Base-by-base conservation (phyloP, 2,113 vertebrate genomes). In the Caretta caretta region DNA sequence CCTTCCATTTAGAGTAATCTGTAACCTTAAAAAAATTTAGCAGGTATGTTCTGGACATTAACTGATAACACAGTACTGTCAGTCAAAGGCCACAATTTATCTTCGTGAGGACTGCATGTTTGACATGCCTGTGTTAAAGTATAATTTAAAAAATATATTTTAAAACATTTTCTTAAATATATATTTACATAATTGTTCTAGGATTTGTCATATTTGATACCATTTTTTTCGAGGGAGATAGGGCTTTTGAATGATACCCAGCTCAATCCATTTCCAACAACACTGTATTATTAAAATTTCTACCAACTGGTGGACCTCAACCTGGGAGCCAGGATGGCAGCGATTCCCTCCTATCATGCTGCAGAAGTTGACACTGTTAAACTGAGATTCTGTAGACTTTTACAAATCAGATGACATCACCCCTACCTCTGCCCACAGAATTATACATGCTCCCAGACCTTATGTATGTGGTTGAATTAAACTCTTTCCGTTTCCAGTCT, bases 401-500 rank as follows among this genome's bases (percentile, higher is more conserved):
- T 38, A 72, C 65, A 72, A 38, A 72, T 72, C 9, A 38, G n/a
- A 72, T 72, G n/a, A 38, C 17, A 72, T 38, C 35, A 22, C 35
- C 17, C 65, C 20, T 69, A 10, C 8, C 65, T 69, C 19, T 69
- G 8, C 16, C 17, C 65, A n/a, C 31, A 69, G 65, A 72, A 72
- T 38, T 72, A 38, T n/a, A 72, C n/a, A 10, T 72, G n/a, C 17
- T 38, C 65, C 19, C 35, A 38, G 9, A 20, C n/a, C 20, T 17
- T 69, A n/a, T 22, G 8, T 87, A 38, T 38, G 9, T 85, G 75
- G 54, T 81, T 93, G 90, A 90, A 88, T 87, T 80, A 90, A 94
- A 75, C 29, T 82, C 48, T 16, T 5, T 86, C 88, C 42, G 92
- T 93, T 56, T 53, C 94, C 94, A 78, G 38, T 94, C 76, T 88